Evolutionary conservation across 2,797 vertebrate species (phyloP), one percentile per base, ranked within the genome.

Genomic region (Lycodopsis pacificus): DNA sequence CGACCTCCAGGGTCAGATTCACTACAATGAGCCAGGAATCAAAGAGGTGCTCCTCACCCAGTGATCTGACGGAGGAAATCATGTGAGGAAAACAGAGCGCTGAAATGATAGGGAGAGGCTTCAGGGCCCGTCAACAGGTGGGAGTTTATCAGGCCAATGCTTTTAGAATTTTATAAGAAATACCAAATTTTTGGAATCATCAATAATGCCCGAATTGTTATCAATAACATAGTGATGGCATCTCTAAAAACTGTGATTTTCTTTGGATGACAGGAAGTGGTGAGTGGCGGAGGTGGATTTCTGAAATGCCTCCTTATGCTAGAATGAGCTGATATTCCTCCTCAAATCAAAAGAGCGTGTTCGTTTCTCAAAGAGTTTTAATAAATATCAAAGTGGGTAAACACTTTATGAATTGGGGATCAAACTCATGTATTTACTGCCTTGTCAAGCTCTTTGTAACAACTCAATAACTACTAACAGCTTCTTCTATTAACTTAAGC

Each of bases 1-100:
- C 89, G 93, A 96, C 96, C 92, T 58, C 93, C 20, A 7, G 77
- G 92, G 92, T 93, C 92, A 91, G 75, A 86, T 87, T 34, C 77
- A 81, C 89, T 73, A 88, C 91, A 91, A 87, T 90, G 89, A 92
- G 90, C 86, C 87, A 82, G 83, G 85, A 94, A 94, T 91, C 91
- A 93, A 94, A 93, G 93, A 86, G 89, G 87, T 86, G 91, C 85
- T 91, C 75, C 85, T 92, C 89, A 89, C 77, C 65, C 80, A 71
- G 80, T 68, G 83, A 86, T 91, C 83, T 71, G 73, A 69, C 80
- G 15, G 83, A 91, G 91, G 89, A 93, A 93, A 90, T 88, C 81
- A 82, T 87, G 87, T 27, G 79, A 88, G 84, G 84, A 89, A 91
- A 92, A 88, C 88, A 86, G 84, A 72, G 81, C 38, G 81, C 88